Conservation (phyloP, 2,113 vertebrate species). For the Eptesicus fuscus region DNA sequence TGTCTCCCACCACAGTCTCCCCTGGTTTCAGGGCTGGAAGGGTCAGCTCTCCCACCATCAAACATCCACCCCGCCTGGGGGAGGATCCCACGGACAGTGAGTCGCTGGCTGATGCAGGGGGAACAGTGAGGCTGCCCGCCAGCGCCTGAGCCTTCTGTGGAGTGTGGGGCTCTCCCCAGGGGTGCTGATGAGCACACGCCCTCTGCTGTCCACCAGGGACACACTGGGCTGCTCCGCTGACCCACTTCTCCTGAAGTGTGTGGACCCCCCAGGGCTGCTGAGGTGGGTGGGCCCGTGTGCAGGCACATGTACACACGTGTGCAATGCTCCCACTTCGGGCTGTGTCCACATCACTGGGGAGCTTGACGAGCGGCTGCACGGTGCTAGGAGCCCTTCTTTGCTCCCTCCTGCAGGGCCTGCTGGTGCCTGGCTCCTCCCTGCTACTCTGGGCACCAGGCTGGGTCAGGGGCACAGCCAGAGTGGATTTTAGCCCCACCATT, state of each 20-base stretch:
- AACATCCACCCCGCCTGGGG: neutral
- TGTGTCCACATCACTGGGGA: neutral
- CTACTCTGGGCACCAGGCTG: neutral
- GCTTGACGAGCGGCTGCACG: neutral
- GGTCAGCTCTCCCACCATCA: neutral
- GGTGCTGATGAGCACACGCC: neutral
- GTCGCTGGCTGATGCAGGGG: neutral
- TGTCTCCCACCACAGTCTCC: fast-evolving
- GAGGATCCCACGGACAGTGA: neutral
- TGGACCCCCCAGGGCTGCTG: neutral
- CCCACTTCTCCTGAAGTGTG: neutral
- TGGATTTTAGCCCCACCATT: neutral
- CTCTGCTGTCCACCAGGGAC: neutral
- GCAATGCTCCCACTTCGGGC: fast-evolving
- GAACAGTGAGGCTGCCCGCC: neutral
- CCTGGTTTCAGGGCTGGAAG: neutral
- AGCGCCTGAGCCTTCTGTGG: neutral
- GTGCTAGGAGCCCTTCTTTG: neutral
- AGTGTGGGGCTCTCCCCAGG: neutral
- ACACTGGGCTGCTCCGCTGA: neutral
- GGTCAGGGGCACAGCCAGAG: neutral
- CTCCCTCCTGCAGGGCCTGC: neutral
- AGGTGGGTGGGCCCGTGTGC: neutral
- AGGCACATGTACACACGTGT: neutral
- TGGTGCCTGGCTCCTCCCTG: neutral